Evolutionary conservation across 2,888 invertebrate species (phyloP), one percentile per base, ranked within the genome.

Genomic region (Troilus luridus): DNA sequence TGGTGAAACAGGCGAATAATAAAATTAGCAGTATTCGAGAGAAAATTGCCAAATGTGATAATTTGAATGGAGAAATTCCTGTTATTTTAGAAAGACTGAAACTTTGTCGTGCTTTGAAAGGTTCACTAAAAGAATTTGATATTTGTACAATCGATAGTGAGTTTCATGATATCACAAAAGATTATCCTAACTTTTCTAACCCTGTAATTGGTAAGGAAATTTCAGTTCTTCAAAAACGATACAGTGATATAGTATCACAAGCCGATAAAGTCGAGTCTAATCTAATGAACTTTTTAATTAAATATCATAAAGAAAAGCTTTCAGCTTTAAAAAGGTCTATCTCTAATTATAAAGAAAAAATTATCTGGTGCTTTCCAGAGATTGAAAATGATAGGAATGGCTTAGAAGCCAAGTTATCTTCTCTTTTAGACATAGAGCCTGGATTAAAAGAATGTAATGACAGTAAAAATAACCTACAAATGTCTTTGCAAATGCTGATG

Each of bases 311-410:
- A 88, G 98, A 98, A 93, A 98, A 98, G 93, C 96, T 97, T 91
- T 96, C 96, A 88, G 97, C 97, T 93, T 95, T 98, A 67, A 97
- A 97, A 93, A 96, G 98, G 93, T 96, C 97, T 93, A 95, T 98
- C 17, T 95, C 96, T 90, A 96, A 97, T 2, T 96, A 97, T 92
- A 97, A 97, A 92, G 98, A 99, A 93, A 98, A 98, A 94, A 96
- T 98, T 0, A 95, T 96, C 21, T 98, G 98, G 98, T 99, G 98
- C 94, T 96, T 97, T 93, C 98, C 98, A 0, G 98, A 98, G 93
- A 96, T 97, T 1, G 96, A 97, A 62, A 98, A 98, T 93, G 98
- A 99, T 93, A 97, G 97, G 94, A 98, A 98, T 94, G 98, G 98
- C 94, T 95, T 98, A 59, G 98, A 98, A 95, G 98, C 98, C 0